A percentile compares a stretch with the other conserved stretches of the same genome.
phyloP scores from a whole-genome alignment of 2,797 vertebrate species.

The Adrianichthys oophorus region DNA sequence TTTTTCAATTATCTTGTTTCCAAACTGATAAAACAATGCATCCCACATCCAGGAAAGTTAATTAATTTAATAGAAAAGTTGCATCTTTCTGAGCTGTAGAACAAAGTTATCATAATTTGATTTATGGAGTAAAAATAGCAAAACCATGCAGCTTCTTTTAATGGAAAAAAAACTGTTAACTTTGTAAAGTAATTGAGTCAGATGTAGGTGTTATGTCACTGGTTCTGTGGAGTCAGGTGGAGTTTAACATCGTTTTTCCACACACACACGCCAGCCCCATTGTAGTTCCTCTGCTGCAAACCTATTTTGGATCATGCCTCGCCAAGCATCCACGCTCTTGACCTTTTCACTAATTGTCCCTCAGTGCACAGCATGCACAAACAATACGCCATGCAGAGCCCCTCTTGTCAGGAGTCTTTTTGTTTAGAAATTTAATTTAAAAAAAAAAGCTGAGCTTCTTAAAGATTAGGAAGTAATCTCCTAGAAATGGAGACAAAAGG shows the following conservation, averaged over 20 bases:
- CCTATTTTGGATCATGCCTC: conserved; percentile 69
- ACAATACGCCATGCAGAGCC: conserved; percentile 7
- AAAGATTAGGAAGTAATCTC: background rate
- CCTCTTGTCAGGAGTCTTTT: background rate
- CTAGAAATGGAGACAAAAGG: background rate
- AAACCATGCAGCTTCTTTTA: too few species aligned
- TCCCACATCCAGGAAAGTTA: too few species aligned
- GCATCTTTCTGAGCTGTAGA: too few species aligned
- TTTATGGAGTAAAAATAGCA: too few species aligned
- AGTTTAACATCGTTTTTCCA: conserved; percentile 41
- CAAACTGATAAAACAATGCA: too few species aligned
- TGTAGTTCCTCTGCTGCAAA: conserved; percentile 53
- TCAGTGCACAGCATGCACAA: conserved; percentile 10
- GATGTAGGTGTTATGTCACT: conserved; percentile 34
- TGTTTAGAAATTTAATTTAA: background rate
- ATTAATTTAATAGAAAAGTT: too few species aligned
- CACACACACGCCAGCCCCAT: conserved; percentile 35
- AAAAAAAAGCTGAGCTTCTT: background rate
- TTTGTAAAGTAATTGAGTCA: too few species aligned
- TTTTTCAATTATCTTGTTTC: too few species aligned
- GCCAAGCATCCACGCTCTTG: conserved; percentile 53
- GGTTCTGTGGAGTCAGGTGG: conserved; percentile 61
- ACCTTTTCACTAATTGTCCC: conserved; percentile 61
- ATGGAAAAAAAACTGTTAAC: too few species aligned
- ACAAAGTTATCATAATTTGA: too few species aligned